Evolutionary conservation across 2,888 invertebrate species (phyloP).

Genomic region (Byasa hedistus): DNA sequence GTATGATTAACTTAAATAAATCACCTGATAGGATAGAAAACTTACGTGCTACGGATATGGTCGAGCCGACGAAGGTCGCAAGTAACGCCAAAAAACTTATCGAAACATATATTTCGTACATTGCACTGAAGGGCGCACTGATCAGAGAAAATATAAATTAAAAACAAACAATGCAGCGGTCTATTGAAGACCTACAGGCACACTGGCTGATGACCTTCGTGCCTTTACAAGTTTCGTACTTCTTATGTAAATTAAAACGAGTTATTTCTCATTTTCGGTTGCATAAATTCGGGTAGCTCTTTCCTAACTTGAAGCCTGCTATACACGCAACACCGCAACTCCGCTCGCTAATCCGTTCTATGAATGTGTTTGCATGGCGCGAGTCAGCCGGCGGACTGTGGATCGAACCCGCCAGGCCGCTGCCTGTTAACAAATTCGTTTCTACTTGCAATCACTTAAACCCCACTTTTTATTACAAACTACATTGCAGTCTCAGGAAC

Average conservation of each 20-base stretch:
- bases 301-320: constrained; percentile 60
- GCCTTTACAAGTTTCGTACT: constrained; percentile 44
- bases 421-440: constrained; percentile 27
- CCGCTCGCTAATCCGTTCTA: constrained; percentile 62
- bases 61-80: constrained; percentile 48
- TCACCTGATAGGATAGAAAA: constrained; percentile 32
- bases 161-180: constrained; percentile 41
- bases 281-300: constrained; percentile 69
- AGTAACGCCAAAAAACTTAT: constrained; percentile 51
- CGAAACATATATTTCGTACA: constrained; percentile 64
- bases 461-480: constrained; percentile 17
- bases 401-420: constrained; percentile 37
- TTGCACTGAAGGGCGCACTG: constrained; percentile 38
- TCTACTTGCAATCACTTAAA: constrained; percentile 31
- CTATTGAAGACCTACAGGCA: constrained; percentile 46
- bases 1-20: not conserved
- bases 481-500: constrained; percentile 1
- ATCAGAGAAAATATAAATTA: constrained; percentile 29
- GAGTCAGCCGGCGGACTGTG: constrained; percentile 38
- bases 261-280: constrained; percentile 73
- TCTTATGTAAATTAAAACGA: constrained; percentile 67
- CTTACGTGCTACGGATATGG: constrained; percentile 69
- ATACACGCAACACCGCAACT: constrained; percentile 67
- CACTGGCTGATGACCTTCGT: constrained; percentile 58
- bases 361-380: constrained; percentile 49